Conservation (phyloP, 2,797 vertebrate genomes). For the Odontamblyopus rebecca region DNA sequence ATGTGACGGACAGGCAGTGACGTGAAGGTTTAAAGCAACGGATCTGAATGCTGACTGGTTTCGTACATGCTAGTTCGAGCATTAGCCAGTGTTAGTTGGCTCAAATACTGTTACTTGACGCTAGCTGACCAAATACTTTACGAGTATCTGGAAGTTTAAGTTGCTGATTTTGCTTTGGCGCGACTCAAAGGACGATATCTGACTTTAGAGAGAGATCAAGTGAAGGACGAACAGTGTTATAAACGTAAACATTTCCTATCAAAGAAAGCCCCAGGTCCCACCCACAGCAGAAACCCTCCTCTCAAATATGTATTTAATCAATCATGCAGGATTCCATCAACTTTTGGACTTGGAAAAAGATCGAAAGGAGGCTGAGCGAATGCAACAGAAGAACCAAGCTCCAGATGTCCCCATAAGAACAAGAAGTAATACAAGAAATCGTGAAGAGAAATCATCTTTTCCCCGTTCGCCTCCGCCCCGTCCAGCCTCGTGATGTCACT, state of each 20-base stretch:
- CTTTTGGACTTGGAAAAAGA: slow-evolving; percentile 72
- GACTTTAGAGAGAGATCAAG: slow-evolving; percentile 52
- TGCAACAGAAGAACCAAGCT: slow-evolving; percentile 82
- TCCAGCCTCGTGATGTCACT: slow-evolving; percentile 60
- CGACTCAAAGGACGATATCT: slow-evolving; percentile 19
- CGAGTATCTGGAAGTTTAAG: neutral
- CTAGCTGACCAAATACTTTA: neutral
- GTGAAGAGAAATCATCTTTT: slow-evolving; percentile 75
- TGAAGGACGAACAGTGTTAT: slow-evolving; percentile 70
- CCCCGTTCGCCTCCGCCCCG: slow-evolving; percentile 57
- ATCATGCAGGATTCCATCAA: slow-evolving; percentile 82
- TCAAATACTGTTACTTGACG: neutral
- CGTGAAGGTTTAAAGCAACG: neutral
- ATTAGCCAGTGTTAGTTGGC: neutral
- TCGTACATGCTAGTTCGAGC: neutral
- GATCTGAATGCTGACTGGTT: neutral
- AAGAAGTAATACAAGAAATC: slow-evolving; percentile 78
- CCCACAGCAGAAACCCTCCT: slow-evolving; percentile 62
- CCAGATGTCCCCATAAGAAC: slow-evolving; percentile 75
- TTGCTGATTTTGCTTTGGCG: slow-evolving; percentile 14
- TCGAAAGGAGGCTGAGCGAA: slow-evolving; percentile 78
- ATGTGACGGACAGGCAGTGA: neutral
- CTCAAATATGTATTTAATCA: slow-evolving; percentile 74
- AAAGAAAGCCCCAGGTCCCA: slow-evolving; percentile 65
- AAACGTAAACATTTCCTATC: slow-evolving; percentile 68